Evolutionary conservation across 2,888 invertebrate species (phyloP).

Genomic region (Caenorhabditis auriculariae): DNA sequence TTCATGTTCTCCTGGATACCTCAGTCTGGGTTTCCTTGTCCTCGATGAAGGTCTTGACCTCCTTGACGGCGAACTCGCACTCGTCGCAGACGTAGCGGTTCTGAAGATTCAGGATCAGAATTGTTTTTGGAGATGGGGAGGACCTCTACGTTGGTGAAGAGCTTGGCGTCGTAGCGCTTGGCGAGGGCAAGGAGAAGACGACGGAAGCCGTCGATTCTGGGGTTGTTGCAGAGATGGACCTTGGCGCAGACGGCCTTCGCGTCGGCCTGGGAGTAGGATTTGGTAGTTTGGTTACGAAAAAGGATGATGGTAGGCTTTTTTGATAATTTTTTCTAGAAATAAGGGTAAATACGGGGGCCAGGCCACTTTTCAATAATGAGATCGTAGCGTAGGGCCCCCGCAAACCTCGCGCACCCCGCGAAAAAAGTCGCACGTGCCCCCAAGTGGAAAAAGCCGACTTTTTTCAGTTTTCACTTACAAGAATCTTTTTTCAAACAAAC

Average conservation of each 20-base stretch:
- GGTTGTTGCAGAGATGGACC: slow-evolving; percentile 56
- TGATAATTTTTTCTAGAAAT: too few relatives aligned
- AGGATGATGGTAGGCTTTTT: too few relatives aligned
- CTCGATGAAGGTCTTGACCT: slow-evolving; percentile 49
- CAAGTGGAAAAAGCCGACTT: too few relatives aligned
- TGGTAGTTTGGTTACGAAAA: too few relatives aligned
- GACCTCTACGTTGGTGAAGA: slow-evolving; percentile 2
- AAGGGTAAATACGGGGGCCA: too few relatives aligned
- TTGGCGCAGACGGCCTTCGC: slow-evolving; percentile 48
- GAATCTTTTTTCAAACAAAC: too few relatives aligned
- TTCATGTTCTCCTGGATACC: too few relatives aligned
- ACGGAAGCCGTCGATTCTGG: slow-evolving; percentile 51
- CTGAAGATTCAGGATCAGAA: slow-evolving; percentile 11
- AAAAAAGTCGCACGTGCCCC: too few relatives aligned
- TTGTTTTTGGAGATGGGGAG: neutral
- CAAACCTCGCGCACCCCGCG: too few relatives aligned
- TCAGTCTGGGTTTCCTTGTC: slow-evolving; percentile 46
- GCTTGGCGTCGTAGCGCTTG: slow-evolving; percentile 31
- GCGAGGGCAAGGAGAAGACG: slow-evolving; percentile 48
- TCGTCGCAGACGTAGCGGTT: slow-evolving; percentile 59
- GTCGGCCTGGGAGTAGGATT: slow-evolving; percentile 50
- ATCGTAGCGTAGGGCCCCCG: too few relatives aligned
- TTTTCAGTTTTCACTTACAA: too few relatives aligned
- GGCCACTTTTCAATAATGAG: too few relatives aligned
- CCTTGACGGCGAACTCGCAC: slow-evolving; percentile 59